Evolutionary conservation across 2,888 invertebrate species (phyloP).

Genomic region (Aethes cnicana): DNA sequence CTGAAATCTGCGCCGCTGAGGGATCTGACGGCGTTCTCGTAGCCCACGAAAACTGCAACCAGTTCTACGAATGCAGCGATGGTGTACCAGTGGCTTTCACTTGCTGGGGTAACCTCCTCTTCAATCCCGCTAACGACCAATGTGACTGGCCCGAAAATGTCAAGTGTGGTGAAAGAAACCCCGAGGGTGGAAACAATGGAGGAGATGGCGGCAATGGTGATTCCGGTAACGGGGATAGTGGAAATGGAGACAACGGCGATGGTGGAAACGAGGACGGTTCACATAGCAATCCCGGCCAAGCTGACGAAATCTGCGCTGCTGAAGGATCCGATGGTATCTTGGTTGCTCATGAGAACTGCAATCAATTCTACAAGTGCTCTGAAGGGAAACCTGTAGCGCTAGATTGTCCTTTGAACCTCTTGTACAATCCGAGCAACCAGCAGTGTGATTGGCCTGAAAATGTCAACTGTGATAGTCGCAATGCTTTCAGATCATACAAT

Average conservation of each 20-base stretch:
- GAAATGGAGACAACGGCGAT: background rate
- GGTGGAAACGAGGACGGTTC: background rate
- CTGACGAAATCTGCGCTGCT: slow-evolving; percentile 39
- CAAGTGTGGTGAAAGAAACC: slow-evolving; percentile 44
- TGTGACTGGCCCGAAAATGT: slow-evolving; percentile 54
- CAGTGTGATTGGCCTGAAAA: slow-evolving; percentile 46
- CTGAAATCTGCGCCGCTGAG: slow-evolving; percentile 42
- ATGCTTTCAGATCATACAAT: background rate
- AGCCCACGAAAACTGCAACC: slow-evolving; percentile 50
- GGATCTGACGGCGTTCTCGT: slow-evolving; percentile 45
- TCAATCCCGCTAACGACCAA: slow-evolving; percentile 39
- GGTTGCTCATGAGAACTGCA: slow-evolving; percentile 47
- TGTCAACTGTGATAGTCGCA: slow-evolving; percentile 39
- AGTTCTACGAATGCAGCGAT: slow-evolving; percentile 48
- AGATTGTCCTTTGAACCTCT: slow-evolving; percentile 36
- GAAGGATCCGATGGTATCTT: slow-evolving; percentile 42
- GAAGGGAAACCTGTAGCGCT: slow-evolving; percentile 38
- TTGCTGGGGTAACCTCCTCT: slow-evolving; percentile 44
- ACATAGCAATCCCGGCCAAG: slow-evolving; percentile 24
- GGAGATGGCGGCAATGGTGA: too few species aligned
- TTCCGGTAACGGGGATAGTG: background rate
- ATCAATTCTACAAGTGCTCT: slow-evolving; percentile 47
- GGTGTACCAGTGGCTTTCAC: slow-evolving; percentile 41
- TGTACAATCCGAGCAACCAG: slow-evolving; percentile 41
- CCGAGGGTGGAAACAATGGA: slow-evolving; percentile 1